phyloP scores from a whole-genome alignment of 2,797 vertebrate species.

The Malacoraja senta region DNA sequence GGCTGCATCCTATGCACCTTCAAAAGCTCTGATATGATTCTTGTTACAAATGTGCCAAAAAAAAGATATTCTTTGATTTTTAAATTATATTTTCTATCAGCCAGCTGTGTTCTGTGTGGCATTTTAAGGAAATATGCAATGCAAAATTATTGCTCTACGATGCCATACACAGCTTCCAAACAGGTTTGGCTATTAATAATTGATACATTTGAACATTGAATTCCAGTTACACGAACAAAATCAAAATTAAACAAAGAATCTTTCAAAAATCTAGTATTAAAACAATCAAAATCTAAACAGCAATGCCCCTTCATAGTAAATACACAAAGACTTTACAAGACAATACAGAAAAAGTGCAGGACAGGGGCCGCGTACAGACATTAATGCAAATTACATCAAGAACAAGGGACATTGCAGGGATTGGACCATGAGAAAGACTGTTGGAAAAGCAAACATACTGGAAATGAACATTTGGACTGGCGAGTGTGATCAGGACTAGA shows the following conservation, averaged over 20 bases:
- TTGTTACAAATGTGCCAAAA: too few relatives aligned
- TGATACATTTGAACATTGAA: background rate
- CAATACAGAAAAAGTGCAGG: background rate
- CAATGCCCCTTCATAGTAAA: background rate
- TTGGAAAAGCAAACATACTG: conserved; percentile 29
- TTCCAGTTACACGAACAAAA: background rate
- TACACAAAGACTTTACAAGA: background rate
- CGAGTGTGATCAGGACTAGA: conserved; percentile 5
- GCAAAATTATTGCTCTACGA: background rate
- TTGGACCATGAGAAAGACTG: conserved; percentile 28
- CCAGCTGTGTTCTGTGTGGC: background rate
- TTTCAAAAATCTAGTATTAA: background rate
- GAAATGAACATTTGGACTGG: conserved; percentile 36
- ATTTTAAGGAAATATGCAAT: background rate
- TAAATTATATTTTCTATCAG: background rate
- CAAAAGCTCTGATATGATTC: background rate
- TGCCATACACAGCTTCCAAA: background rate
- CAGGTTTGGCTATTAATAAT: background rate
- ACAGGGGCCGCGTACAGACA: conserved; percentile 25
- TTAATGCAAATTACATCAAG: conserved; percentile 35
- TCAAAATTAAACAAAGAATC: background rate
- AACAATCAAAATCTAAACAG: background rate
- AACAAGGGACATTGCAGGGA: conserved; percentile 26
- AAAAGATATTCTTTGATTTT: background rate
- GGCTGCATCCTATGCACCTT: background rate